Evolutionary conservation across 2,888 invertebrate species (phyloP), one percentile per base, ranked within the genome.

Genomic region (Idaea biselata): DNA sequence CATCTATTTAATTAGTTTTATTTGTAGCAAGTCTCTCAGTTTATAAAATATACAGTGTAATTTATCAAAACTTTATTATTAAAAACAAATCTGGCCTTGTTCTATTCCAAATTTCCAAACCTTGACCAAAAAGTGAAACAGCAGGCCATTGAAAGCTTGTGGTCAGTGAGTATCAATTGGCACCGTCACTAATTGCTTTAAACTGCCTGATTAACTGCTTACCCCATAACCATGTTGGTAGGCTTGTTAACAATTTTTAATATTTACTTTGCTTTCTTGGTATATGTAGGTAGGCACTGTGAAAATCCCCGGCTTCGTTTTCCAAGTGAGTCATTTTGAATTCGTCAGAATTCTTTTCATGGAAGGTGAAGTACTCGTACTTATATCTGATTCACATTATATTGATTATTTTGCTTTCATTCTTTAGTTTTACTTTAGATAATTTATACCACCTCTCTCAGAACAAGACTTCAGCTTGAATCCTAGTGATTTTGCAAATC

Each of bases 181-280:
- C 82, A 84, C 85, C 84, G 74, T 73, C 70, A 73, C 79, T 88
- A 89, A 89, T 88, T 87, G 84, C 77, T 69, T 77, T 79, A 80
- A 86, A 87, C 84, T 85, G 84, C 78, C 73, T 76, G 73, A 76
- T 81, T 76, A 82, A 81, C 77, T 69, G 79, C 69, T 68, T 66
- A 69, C 76, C 5, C 69, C 76, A 44, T 11, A 44, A 7, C 6
- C 11, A 79, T 78, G 79, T 81, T 83, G 83, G 80, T 80, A 76
- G 77, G 66, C 79, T 80, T 84, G 82, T 86, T 81, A 80, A 80
- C 74, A 70, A 81, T 79, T 81, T 78, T 82, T 77, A 82, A 44
- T 14, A 44, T 44, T 44, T 11, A 44, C 44, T 44, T 44, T 44
- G 44, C 44, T 44, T 44, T 44, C 44, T 44, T 44, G 3, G 44